phyloP scores from a whole-genome alignment of 2,797 vertebrate genomes.

The Tarsius wallacei region DNA sequence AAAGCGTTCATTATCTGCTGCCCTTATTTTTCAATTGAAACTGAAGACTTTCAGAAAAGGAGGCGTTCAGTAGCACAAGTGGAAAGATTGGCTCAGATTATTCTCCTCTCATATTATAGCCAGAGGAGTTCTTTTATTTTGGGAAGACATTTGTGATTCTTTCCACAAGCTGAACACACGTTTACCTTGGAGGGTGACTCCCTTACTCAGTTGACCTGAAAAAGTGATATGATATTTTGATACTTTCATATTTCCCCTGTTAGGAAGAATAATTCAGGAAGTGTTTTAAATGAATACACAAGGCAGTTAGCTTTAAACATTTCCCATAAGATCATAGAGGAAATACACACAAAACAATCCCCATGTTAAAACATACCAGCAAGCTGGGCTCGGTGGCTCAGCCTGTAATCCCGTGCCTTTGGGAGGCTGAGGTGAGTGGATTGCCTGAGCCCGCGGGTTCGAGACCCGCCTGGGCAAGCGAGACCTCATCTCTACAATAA shows the following conservation, averaged over 20 bases:
- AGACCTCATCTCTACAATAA: too few relatives aligned
- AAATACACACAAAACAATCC: constrained; percentile 21
- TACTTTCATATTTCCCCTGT: constrained; percentile 49
- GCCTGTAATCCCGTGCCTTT: too few relatives aligned
- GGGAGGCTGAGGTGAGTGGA: too few relatives aligned
- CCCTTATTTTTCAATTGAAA: constrained; percentile 69
- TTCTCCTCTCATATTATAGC: constrained; percentile 28
- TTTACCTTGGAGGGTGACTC: constrained; percentile 33
- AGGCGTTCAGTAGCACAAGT: neutral
- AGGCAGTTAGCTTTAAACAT: constrained; percentile 29
- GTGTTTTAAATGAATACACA: constrained; percentile 37
- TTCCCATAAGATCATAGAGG: neutral
- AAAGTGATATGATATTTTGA: constrained; percentile 35
- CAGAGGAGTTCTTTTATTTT: constrained; percentile 67
- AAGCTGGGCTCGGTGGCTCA: too few relatives aligned
- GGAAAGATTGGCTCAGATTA: constrained; percentile 52
- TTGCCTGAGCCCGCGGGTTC: too few relatives aligned
- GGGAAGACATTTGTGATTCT: constrained; percentile 65
- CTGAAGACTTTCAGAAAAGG: constrained; percentile 56
- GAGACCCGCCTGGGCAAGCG: too few relatives aligned
- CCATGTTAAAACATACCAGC: neutral
- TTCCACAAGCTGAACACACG: constrained; percentile 37
- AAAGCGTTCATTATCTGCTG: constrained; percentile 61
- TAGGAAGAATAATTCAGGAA: constrained; percentile 43
- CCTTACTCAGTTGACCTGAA: constrained; percentile 34